phyloP scores from a whole-genome alignment of 2,113 vertebrate species.

The Phainopepla nitens region DNA sequence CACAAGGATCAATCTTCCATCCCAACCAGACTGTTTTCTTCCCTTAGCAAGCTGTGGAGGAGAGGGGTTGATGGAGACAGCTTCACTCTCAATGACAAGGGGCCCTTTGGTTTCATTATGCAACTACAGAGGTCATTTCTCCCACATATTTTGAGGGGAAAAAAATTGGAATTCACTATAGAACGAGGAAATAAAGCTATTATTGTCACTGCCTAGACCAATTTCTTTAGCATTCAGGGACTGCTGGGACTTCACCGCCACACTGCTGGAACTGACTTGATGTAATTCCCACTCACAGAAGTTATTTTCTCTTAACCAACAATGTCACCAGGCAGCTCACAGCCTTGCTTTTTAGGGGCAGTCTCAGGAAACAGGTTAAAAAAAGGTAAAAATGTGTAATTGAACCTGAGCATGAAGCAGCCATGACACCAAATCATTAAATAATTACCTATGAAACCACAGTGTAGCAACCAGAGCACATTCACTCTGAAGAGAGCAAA shows the following conservation, averaged over 20 bases:
- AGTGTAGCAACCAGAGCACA: neutral
- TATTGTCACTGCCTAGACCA: neutral
- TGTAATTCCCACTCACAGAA: neutral
- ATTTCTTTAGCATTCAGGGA: neutral
- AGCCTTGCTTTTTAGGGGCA: neutral
- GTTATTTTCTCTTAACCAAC: neutral
- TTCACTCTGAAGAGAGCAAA: neutral
- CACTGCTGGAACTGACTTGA: neutral
- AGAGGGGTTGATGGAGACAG: neutral
- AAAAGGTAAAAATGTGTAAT: neutral
- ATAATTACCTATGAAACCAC: neutral
- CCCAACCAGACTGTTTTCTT: neutral
- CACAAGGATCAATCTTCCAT: neutral
- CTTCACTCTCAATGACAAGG: neutral
- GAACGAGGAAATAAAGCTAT: neutral
- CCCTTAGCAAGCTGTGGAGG: neutral
- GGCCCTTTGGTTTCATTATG: neutral
- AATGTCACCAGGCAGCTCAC: neutral
- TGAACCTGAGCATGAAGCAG: neutral
- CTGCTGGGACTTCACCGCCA: neutral
- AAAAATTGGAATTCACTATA: neutral
- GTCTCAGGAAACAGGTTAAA: neutral
- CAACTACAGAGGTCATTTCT: neutral
- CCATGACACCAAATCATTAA: neutral
- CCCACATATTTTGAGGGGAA: neutral